Percentiles rank a stretch among this genome's conserved stretches.
Conservation (phyloP, 2,113 vertebrate species). For the Coturnix japonica region DNA sequence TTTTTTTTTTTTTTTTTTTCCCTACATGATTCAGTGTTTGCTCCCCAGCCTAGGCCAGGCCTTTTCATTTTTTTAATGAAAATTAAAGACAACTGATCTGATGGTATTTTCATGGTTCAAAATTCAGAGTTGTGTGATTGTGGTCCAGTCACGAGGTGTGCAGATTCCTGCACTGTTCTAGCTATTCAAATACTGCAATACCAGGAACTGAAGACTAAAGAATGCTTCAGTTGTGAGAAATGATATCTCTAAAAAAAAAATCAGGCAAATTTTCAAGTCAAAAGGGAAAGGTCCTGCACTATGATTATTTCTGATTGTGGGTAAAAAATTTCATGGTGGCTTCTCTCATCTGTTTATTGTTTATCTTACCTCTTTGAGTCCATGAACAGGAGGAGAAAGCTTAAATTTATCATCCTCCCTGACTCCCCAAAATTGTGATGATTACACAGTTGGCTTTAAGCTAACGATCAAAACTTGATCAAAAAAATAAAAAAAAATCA, state of each 20-base stretch:
- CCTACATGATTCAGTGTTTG: neutral
- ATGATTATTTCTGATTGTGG: neutral
- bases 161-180: too few species aligned
- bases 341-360: neutral
- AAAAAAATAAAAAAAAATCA: too few species aligned
- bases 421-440: neutral
- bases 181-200: neutral
- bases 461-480: neutral
- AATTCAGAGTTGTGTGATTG: neutral
- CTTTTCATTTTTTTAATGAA: too few species aligned
- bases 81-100: neutral
- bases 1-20: neutral
- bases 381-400: neutral
- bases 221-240: neutral
- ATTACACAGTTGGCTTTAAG: neutral
- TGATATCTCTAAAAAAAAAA: neutral
- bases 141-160: neutral
- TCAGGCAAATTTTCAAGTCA: neutral
- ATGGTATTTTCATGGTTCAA: rapidly evolving
- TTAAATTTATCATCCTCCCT: neutral
- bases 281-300: neutral
- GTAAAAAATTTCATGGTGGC: neutral
- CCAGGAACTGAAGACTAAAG: neutral
- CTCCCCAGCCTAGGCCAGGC: neutral
- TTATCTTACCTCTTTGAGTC: neutral